These are phyloP conservation scores for Cephalotes varians DNA, from an alignment of 2,888 invertebrate species.

Conservation along the genomic window DNA sequence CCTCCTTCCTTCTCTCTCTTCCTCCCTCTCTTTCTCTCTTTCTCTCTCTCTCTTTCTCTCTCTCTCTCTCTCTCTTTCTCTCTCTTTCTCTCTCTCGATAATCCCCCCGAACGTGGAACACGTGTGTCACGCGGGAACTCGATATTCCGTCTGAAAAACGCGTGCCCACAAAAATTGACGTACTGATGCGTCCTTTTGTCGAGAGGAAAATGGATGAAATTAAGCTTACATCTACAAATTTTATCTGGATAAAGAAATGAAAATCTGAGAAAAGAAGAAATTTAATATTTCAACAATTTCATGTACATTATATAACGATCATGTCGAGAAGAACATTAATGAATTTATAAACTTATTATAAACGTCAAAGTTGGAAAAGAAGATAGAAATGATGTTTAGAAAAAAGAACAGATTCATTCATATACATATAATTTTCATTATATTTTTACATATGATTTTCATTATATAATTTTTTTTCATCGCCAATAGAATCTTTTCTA, in stretches of 20 bases:
- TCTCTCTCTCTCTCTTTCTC: neutral
- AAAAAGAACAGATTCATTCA: neutral
- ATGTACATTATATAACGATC: neutral
- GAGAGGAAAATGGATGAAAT: slow-evolving; percentile 5
- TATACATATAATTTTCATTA: neutral
- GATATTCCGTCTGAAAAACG: slow-evolving; percentile 36
- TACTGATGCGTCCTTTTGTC: slow-evolving; percentile 17
- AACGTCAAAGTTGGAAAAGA: neutral
- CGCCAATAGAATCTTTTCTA: too few relatives aligned
- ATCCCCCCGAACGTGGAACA: slow-evolving; percentile 14
- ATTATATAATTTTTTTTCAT: neutral
- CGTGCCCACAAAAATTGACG: slow-evolving; percentile 21
- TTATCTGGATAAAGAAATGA: neutral
- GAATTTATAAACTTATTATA: neutral
- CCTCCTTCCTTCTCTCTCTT: neutral
- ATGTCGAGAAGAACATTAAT: neutral
- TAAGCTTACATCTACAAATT: neutral
- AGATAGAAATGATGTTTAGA: neutral
- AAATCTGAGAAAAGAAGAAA: neutral
- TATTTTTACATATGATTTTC: neutral
- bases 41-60: neutral
- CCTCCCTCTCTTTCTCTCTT: neutral
- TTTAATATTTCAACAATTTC: neutral
- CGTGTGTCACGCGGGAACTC: slow-evolving; percentile 38
- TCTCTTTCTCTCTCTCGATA: neutral